Base-by-base conservation (phyloP, 2,888 invertebrate species). In the Serripes groenlandicus region DNA sequence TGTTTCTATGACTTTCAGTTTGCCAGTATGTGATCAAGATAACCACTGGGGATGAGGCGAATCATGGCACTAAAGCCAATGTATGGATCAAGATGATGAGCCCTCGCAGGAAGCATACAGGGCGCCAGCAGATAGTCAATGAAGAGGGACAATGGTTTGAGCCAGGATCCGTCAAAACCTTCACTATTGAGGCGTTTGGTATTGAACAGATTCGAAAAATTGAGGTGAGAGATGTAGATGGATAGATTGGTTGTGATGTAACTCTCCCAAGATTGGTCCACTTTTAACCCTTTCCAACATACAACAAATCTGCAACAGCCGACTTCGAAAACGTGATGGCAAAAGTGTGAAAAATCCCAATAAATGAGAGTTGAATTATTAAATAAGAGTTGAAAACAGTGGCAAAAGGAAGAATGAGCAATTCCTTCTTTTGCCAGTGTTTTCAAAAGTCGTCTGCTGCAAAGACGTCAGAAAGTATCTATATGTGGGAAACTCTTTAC, bases 11-110 rank as follows among this genome's bases (percentile, higher is more conserved):
- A 42, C 34, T 62, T 66, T 18, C 66, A 66, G 66, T 66, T 37
- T 11, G 9, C 15, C 42, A 66, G 15, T 66, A 66, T 32, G 35
- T 66, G 15, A 18, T 66, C 11, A 66, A 30, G 18, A 42, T 66
- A 34, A 66, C 66, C 23, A 66, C 66, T 26, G 66, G 66, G 5
- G 66, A 66, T 26, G 42, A 37, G 5, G 26, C 35, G 15, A 42
- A 66, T n/a, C 42, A 66, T 42, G 66, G 66, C 28, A 66, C 66
- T 26, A 66, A 37, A 42, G 66, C 66, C 42, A 9, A 66, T n/a
- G 66, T 28, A 11, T 66, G 42, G 37, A 66, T 66, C 35, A 66
- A 66, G 35, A 66, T 66, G 66, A 66, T 66, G 66, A 66, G 66
- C 18, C 66, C 66, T 23, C 66, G 66, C 26, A 66, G 66, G 66